phyloP scores from a whole-genome alignment of 1,140 invertebrate species.

The Bombus turneri region DNA sequence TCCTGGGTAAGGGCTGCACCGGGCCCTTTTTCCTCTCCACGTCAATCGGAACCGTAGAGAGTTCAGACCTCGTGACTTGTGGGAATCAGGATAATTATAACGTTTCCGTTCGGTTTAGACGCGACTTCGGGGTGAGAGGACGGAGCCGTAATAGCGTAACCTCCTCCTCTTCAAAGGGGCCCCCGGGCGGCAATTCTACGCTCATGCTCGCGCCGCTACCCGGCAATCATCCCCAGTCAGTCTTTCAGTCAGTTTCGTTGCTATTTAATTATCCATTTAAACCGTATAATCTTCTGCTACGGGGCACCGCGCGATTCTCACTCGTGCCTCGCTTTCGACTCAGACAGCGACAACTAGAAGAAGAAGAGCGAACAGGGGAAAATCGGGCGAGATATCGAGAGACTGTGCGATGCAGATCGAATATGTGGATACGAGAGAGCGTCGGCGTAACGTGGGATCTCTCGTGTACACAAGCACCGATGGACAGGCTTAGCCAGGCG shows the following conservation, averaged over 20 bases:
- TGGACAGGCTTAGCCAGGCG: not conserved
- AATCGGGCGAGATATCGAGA: not conserved
- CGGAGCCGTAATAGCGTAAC: conserved; percentile 72
- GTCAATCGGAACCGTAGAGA: conserved; percentile 61
- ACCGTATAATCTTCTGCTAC: conserved; percentile 81
- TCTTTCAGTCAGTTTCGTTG: conserved; percentile 83
- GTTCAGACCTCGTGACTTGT: conserved; percentile 73
- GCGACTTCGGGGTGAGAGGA: conserved; percentile 60
- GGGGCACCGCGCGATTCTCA: conserved; percentile 69
- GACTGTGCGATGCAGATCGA: too few species aligned
- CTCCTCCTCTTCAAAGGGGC: conserved; percentile 73
- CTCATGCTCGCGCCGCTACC: conserved; percentile 82
- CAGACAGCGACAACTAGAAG: conserved; percentile 32
- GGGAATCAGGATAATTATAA: conserved; percentile 82
- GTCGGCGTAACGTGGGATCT: conserved; percentile 38
- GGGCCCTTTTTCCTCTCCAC: conserved; percentile 28
- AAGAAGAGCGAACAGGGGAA: conserved; percentile 5
- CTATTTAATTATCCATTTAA: conserved; percentile 84
- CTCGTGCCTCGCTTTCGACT: conserved; percentile 61
- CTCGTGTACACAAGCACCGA: not conserved
- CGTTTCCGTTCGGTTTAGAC: conserved; percentile 79
- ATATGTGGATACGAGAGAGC: not conserved
- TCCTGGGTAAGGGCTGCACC: not conserved
- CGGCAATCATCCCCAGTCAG: conserved; percentile 82
- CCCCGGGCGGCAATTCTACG: conserved; percentile 80